Conservation (phyloP, 2,888 invertebrate species). For the Xanthorhoe spadicearia region DNA sequence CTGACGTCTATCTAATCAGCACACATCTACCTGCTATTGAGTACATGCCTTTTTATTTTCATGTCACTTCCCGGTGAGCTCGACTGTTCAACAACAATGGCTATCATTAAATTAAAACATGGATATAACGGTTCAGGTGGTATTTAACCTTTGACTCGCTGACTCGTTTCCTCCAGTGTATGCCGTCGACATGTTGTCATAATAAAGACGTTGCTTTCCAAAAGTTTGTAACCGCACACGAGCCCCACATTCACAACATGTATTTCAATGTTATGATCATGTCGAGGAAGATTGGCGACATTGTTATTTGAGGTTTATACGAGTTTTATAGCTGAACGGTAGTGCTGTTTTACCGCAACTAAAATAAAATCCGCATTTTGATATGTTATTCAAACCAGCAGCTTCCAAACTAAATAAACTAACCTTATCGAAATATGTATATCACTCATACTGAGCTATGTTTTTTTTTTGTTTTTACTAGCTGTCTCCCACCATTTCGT, state of each 20-base stretch:
- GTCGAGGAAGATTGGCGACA: constrained; percentile 42
- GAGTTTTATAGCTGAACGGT: constrained; percentile 34
- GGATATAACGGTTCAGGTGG: too few relatives aligned
- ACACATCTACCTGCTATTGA: too few relatives aligned
- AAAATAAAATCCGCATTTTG: constrained; percentile 4
- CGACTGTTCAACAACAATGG: too few relatives aligned
- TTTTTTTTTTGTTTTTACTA: neutral
- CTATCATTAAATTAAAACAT: too few relatives aligned
- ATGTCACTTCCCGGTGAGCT: too few relatives aligned
- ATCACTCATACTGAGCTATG: neutral
- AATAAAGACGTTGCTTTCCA: constrained; percentile 52
- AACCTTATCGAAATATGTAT: too few relatives aligned
- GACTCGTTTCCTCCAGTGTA: constrained; percentile 49
- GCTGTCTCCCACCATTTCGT: too few relatives aligned
- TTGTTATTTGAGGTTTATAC: constrained; percentile 39
- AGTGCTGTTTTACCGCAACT: constrained; percentile 21
- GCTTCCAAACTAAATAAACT: too few relatives aligned
- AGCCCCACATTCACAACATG: constrained; percentile 41
- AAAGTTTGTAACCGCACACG: constrained; percentile 49
- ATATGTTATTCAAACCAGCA: neutral
- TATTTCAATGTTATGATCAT: constrained; percentile 28
- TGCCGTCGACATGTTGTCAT: constrained; percentile 49
- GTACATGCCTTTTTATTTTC: too few relatives aligned
- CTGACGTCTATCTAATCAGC: too few relatives aligned
- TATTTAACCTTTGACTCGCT: constrained; percentile 10